Conservation (phyloP, 2,113 vertebrate species). For the Lepus americanus region DNA sequence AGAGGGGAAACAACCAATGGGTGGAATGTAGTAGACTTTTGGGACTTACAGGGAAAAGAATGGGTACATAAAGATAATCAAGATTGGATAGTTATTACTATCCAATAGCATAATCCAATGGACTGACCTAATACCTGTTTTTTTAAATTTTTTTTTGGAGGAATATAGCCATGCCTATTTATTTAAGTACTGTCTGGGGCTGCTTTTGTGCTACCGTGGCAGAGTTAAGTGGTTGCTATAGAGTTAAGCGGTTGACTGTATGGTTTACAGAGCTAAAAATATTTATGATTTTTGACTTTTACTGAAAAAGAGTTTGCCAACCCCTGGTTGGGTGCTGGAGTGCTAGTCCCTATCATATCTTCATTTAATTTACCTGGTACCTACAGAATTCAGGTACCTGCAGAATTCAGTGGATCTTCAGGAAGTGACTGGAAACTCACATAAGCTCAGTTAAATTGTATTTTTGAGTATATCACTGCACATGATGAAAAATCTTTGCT, state of each 20-base stretch:
- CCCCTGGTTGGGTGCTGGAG: neutral
- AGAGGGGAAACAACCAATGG: neutral
- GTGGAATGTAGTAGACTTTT: neutral
- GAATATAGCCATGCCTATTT: neutral
- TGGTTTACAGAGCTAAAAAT: constrained; percentile 20
- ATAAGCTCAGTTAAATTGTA: neutral
- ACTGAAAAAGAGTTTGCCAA: neutral
- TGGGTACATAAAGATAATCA: neutral
- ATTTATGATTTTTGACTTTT: constrained; percentile 15
- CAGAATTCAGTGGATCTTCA: neutral
- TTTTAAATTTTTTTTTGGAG: constrained; percentile 32
- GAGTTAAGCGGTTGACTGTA: neutral
- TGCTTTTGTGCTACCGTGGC: neutral
- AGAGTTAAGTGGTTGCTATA: neutral
- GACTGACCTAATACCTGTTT: neutral
- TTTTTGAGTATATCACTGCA: neutral
- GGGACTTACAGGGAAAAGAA: neutral
- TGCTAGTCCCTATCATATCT: neutral
- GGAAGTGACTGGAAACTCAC: neutral
- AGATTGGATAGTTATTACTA: neutral
- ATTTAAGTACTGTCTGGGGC: neutral
- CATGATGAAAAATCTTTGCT: neutral
- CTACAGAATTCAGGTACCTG: neutral
- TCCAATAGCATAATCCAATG: neutral
- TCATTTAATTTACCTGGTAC: neutral